Percentiles rank a stretch among this genome's conserved stretches.
Evolutionary conservation across 2,797 vertebrate species (phyloP).

Genomic region (Aselliscus stoliczkanus): DNA sequence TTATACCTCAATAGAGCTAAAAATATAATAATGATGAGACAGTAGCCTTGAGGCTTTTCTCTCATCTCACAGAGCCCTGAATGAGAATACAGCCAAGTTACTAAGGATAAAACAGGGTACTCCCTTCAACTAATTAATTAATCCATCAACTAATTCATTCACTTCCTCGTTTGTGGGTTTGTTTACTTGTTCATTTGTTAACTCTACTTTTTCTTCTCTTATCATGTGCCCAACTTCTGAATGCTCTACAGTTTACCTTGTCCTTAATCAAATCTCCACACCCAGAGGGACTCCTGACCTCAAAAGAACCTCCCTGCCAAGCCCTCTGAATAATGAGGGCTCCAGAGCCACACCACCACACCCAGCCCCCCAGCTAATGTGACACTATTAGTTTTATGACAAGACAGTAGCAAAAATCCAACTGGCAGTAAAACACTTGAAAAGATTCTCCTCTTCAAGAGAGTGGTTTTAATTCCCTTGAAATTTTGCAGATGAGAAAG

Average conservation of each 20-base stretch:
- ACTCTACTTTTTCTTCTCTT: not conserved
- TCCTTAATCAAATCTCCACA: constrained; percentile 23
- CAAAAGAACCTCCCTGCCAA: not conserved
- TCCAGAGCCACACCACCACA: not conserved
- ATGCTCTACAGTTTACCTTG: not conserved
- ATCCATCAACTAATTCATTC: not conserved
- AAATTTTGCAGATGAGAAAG: not conserved
- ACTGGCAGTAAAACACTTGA: not conserved
- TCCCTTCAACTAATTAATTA: not conserved
- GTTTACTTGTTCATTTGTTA: not conserved
- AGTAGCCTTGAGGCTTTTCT: not conserved
- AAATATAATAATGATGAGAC: not conserved
- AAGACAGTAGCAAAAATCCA: not conserved
- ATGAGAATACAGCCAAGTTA: not conserved
- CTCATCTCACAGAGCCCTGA: not conserved
- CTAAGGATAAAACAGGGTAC: not conserved
- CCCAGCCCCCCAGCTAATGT: not conserved
- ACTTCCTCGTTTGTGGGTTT: not conserved
- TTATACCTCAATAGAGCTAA: not conserved
- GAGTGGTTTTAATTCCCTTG: not conserved
- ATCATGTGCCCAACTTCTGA: not conserved
- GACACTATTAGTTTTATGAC: not conserved
- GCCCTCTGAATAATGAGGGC: not conserved
- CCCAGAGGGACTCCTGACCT: not conserved
- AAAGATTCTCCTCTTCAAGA: not conserved